These are phyloP conservation scores for Meleagris gallopavo DNA, from an alignment of 2,113 vertebrate genomes.

Conservation along the genomic window DNA sequence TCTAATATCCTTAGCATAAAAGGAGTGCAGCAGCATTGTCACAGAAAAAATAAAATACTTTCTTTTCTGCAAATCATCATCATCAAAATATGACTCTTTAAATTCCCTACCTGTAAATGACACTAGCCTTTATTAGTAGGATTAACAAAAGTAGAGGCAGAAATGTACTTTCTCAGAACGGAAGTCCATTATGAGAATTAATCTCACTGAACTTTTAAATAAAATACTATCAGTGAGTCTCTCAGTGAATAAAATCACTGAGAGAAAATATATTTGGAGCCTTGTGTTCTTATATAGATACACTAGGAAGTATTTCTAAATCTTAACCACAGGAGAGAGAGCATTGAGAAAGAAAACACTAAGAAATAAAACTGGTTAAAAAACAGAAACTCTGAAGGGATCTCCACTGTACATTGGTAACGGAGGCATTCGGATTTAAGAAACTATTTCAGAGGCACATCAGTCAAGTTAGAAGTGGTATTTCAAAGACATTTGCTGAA, in stretches of 20 bases:
- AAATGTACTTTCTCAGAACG: neutral
- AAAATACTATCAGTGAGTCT: neutral
- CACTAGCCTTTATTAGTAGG: neutral
- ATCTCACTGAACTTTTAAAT: neutral
- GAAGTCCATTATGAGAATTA: neutral
- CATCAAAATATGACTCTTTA: neutral
- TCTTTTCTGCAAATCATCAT: neutral
- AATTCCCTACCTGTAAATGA: neutral
- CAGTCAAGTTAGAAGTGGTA: neutral
- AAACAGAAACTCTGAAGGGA: neutral
- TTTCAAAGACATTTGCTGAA: conserved; percentile 17
- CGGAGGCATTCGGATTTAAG: neutral
- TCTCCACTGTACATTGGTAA: neutral
- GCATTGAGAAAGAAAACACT: neutral
- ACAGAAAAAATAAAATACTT: neutral
- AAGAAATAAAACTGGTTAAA: neutral
- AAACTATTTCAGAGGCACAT: conserved; percentile 5
- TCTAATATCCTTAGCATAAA: accelerated
- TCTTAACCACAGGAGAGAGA: neutral
- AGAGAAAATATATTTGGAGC: neutral
- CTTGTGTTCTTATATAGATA: neutral
- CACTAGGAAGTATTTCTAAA: neutral
- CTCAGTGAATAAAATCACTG: neutral
- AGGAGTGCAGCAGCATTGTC: neutral
- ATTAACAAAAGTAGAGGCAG: neutral